phyloP scores from a whole-genome alignment of 2,797 vertebrate species.

The Euthynnus affinis region DNA sequence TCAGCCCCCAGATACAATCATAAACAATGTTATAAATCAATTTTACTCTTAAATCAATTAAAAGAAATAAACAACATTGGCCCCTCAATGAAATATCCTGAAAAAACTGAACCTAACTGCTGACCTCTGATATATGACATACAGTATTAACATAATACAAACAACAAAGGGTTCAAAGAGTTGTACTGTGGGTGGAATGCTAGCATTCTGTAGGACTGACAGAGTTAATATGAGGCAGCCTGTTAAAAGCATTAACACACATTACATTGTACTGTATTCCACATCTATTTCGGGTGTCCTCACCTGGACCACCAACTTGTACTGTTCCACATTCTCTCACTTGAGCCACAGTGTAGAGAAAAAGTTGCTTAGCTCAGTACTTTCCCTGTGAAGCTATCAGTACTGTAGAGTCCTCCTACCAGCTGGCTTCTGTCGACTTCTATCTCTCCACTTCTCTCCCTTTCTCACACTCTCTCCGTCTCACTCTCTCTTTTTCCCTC shows the following conservation, averaged over 20 bases:
- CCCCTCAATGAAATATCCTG: no score
- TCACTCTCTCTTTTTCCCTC: constrained; percentile 40
- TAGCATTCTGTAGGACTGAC: not conserved
- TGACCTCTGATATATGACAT: no score
- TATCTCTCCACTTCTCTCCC: constrained; percentile 36
- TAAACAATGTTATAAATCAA: no score
- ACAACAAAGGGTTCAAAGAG: not conserved
- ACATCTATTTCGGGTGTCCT: constrained; percentile 30
- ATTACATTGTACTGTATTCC: constrained; percentile 1
- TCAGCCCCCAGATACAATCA: no score
- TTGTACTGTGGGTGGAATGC: constrained; percentile 2
- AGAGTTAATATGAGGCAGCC: constrained; percentile 19
- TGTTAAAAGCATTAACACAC: constrained; percentile 30
- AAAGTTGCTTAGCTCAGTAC: constrained; percentile 70
- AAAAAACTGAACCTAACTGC: no score
- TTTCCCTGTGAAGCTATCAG: constrained; percentile 49
- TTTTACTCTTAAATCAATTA: not conserved
- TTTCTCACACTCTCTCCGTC: constrained; percentile 36
- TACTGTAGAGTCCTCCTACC: constrained; percentile 57
- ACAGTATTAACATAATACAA: not conserved
- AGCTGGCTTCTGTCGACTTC: constrained; percentile 62
- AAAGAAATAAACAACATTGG: no score
- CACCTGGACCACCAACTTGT: constrained; percentile 38
- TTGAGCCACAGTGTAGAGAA: constrained; percentile 27
- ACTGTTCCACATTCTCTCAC: constrained; percentile 36